Evolutionary conservation across 2,888 invertebrate genomes (phyloP).

Genomic region (Blera fallax): DNA sequence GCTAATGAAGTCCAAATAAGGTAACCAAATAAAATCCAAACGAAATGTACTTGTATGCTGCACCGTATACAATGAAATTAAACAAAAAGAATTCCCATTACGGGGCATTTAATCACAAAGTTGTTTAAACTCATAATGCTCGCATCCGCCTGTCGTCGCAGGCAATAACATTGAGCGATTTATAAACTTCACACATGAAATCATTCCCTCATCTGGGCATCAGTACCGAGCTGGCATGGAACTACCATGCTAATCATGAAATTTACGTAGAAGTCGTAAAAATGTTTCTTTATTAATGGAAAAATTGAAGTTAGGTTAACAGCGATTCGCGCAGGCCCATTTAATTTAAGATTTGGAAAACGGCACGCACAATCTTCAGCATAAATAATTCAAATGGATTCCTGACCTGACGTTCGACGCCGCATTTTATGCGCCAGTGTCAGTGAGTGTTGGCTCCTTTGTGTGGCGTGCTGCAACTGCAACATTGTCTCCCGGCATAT

Average conservation of each 20-base stretch:
- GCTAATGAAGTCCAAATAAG: not conserved
- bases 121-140: constrained; percentile 61
- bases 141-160: constrained; percentile 65
- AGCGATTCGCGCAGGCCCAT: constrained; percentile 72
- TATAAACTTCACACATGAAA: constrained; percentile 73
- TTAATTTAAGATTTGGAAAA: constrained; percentile 72
- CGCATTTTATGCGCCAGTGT: constrained; percentile 62
- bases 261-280: constrained; percentile 72
- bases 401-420: constrained; percentile 67
- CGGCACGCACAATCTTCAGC: constrained; percentile 72
- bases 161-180: constrained; percentile 63
- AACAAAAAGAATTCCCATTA: constrained; percentile 45
- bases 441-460: constrained; percentile 53
- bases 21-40: not conserved
- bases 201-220: constrained; percentile 68
- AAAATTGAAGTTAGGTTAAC: constrained; percentile 73
- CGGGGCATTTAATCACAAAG: constrained; percentile 67
- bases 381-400: constrained; percentile 72
- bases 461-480: constrained; percentile 30
- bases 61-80: not conserved
- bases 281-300: constrained; percentile 72
- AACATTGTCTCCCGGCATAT: constrained; percentile 23
- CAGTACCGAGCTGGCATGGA: constrained; percentile 22
- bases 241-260: constrained; percentile 67
- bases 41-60: not conserved